phyloP scores from a whole-genome alignment of 2,888 invertebrate genomes.

The Cremastinae sp. region DNA sequence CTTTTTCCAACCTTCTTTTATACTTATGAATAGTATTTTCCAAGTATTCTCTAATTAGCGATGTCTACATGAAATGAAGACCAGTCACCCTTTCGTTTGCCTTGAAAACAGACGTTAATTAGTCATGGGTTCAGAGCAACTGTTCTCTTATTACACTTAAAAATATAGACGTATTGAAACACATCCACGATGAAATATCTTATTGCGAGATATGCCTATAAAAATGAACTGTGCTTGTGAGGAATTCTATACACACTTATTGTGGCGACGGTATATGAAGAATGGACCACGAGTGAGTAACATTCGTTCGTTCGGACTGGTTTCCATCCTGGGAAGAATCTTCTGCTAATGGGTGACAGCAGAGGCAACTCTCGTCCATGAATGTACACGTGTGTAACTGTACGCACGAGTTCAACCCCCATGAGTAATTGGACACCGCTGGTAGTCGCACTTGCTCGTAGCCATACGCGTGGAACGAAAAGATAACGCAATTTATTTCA shows the following conservation, averaged over 20 bases:
- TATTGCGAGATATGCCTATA: no score
- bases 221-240: no score
- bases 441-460: constrained; percentile 67
- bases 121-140: constrained; percentile 51
- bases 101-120: constrained; percentile 11
- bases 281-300: constrained; percentile 36
- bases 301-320: constrained; percentile 45
- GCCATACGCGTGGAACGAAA: constrained; percentile 78
- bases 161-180: background rate
- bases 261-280: constrained; percentile 47
- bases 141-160: constrained; percentile 4
- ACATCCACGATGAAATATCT: no score
- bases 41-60: constrained; percentile 54
- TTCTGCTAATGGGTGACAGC: constrained; percentile 56
- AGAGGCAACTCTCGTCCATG: constrained; percentile 37
- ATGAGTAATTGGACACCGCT: constrained; percentile 65
- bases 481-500: constrained; percentile 78
- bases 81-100: constrained; percentile 44
- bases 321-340: constrained; percentile 32
- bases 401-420: constrained; percentile 48
- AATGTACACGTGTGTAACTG: constrained; percentile 39
- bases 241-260: no score
- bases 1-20: constrained; percentile 19
- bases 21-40: constrained; percentile 27
- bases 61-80: constrained; percentile 36